Base-by-base conservation (phyloP, 1,140 invertebrate genomes). In the Dermatophagoides farinae region DNA sequence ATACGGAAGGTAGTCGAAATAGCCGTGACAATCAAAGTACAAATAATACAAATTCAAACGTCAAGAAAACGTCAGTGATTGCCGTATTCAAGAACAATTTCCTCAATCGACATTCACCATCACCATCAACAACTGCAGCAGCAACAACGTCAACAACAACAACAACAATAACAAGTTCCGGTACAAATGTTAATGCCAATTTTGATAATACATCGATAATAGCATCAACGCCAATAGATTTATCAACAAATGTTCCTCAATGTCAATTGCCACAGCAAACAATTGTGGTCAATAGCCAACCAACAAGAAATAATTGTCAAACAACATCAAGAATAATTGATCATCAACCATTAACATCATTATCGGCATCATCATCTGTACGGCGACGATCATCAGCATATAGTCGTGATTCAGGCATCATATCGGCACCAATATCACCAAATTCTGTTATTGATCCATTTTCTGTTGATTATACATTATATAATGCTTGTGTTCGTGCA, bases 401-500 rank as follows among this genome's bases (percentile, higher is more conserved):
- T 12, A 25, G 14, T 31, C 31, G 31, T 31, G 31, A 31, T 31
- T 31, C 11, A 18, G 14, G 53, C 53, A n/a, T 18, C 8, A 18
- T 47, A 20, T 47, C 53, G n/a, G 12, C 53, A 44, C 23, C 53
- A 14, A 14, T 38, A 12, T 38, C 53, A 44, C 23, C 53, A n/a
- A 53, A 25, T 53, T 37, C 53, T 11, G 53, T 55, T 14, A 55
- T 55, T 55, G 53, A 55, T 40, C 53, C 53, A 37, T 55, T 55
- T 23, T 39, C 53, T 1, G 10, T 55, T 14, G 53, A 55, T n/a
- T 55, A 41, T 44, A 18, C 41, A 16, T 14, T 16, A 43, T 18
- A 43, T 43, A 14, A 43, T 20, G 43, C 43, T n/a, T n/a, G 14
- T n/a, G 43, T 44, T 5, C 43, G 43, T 16, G 14, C 43, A 44